phyloP scores from a whole-genome alignment of 2,113 vertebrate species.

The Xenopus borealis region DNA sequence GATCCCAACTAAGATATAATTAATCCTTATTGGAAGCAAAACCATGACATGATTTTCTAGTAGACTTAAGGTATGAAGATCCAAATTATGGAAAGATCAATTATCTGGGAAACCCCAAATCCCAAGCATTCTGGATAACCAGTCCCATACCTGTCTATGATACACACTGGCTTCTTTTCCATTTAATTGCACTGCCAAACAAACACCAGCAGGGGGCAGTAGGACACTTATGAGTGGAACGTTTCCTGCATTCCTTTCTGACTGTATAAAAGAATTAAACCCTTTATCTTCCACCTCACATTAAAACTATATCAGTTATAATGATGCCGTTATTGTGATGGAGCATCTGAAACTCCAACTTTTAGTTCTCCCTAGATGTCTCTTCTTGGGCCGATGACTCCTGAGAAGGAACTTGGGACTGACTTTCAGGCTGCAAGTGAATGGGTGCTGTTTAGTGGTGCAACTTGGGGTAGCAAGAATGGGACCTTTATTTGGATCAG shows the following conservation, averaged over 20 bases:
- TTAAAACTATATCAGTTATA: constrained; percentile 13
- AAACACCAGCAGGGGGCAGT: constrained; percentile 12
- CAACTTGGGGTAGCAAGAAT: constrained; percentile 12
- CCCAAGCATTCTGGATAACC: too few relatives aligned
- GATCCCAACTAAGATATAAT: too few relatives aligned
- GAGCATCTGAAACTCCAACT: constrained; percentile 1
- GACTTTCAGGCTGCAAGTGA: constrained; percentile 27
- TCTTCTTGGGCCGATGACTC: constrained; percentile 19
- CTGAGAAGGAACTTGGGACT: constrained; percentile 31
- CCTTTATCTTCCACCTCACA: constrained; percentile 24
- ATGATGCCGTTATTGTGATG: constrained; percentile 27
- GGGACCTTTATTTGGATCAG: not conserved
- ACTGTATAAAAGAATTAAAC: constrained; percentile 6
- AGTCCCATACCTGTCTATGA: too few relatives aligned
- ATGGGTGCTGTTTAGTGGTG: constrained; percentile 21
- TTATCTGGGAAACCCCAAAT: too few relatives aligned
- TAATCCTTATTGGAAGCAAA: too few relatives aligned
- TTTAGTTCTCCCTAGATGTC: constrained; percentile 17
- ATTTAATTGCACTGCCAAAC: too few relatives aligned
- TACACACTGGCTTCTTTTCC: too few relatives aligned
- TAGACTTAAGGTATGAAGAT: too few relatives aligned
- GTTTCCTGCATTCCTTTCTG: constrained; percentile 2
- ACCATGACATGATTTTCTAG: too few relatives aligned
- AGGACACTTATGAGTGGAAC: constrained; percentile 2
- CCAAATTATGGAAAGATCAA: too few relatives aligned